Evolutionary conservation across 2,113 vertebrate genomes (phyloP), one percentile per base, ranked within the genome.

Genomic region (Pseudonaja textilis): DNA sequence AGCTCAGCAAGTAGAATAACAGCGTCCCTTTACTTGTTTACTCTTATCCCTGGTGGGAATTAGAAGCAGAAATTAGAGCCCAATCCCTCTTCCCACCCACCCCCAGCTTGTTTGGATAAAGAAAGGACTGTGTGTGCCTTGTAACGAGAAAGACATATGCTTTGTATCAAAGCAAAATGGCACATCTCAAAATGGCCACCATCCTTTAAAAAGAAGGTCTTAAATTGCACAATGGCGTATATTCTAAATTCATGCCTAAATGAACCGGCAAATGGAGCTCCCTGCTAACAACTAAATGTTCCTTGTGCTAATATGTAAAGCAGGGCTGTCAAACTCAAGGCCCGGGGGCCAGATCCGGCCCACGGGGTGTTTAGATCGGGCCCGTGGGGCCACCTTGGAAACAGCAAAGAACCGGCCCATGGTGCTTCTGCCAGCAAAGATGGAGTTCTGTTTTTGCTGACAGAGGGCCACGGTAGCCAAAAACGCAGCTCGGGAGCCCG

Each of bases 51-150:
- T 25, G 34, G 81, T 93, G 90, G 85, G 95, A 94, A 96, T 89
- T 42, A 89, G 95, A 96, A 94, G 89, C 87, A 92, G 95, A 95
- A 93, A 89, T 92, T 89, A 95, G 86, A 93, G 92, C 90, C 20
- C 69, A 95, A 92, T 39, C 59, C 59, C 85, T 87, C 34, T 22
- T 34, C 26, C 69, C 12, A 69, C 69, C 64, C 57, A 14, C 57
- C 52, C 26, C 87, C 85, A 54, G 23, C n/a, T 86, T 93, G 74
- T 86, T 90, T 86, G 55, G 55, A 59, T 52, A 86, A 86, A 86
- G 55, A 52, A 90, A 61, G 85, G 85, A 26, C 85, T 50, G 85
- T 50, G 45, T 26, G 25, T 45, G 45, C 45, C 45, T 87, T 26
- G 45, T 9, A 81, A 81, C 74, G 22, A 22, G 18, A 81, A 81